These are phyloP conservation scores for Butastur rufipennis DNA, from an alignment of 2,113 vertebrate genomes.

Conservation along the genomic window DNA sequence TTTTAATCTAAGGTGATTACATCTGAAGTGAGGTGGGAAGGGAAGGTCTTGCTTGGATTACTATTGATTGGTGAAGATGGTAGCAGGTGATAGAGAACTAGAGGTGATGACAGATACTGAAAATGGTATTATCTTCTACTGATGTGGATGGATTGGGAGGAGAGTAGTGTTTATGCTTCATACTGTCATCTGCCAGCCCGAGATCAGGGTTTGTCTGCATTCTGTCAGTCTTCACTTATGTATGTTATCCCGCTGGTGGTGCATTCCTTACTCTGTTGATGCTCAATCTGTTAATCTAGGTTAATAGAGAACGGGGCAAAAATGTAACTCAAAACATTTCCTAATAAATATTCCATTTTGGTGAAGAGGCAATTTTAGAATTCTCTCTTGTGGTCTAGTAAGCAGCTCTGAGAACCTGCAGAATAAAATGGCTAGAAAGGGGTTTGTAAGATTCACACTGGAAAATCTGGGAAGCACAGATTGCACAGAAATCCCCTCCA, in stretches of 20 bases:
- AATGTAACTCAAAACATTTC: accelerated
- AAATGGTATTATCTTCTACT: not conserved
- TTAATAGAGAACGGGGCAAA: not conserved
- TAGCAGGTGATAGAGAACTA: too few relatives aligned
- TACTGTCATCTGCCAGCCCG: accelerated
- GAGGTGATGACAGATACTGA: not conserved
- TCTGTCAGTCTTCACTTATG: not conserved
- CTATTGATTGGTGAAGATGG: not conserved
- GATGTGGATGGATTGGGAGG: not conserved
- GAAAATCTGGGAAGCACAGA: not conserved
- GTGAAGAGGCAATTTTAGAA: not conserved
- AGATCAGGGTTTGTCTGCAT: not conserved
- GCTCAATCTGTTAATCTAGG: accelerated
- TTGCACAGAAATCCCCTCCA: not conserved
- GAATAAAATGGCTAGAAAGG: not conserved
- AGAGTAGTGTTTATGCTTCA: not conserved
- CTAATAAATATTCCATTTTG: accelerated
- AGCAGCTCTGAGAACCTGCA: not conserved
- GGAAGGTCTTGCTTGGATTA: not conserved
- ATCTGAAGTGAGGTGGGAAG: not conserved
- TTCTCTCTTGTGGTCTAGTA: not conserved
- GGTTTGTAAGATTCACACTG: accelerated
- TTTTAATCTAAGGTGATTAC: not conserved
- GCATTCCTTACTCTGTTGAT: not conserved
- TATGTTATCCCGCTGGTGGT: not conserved